phyloP scores from a whole-genome alignment of 2,113 vertebrate species.

The Lophura nycthemera region DNA sequence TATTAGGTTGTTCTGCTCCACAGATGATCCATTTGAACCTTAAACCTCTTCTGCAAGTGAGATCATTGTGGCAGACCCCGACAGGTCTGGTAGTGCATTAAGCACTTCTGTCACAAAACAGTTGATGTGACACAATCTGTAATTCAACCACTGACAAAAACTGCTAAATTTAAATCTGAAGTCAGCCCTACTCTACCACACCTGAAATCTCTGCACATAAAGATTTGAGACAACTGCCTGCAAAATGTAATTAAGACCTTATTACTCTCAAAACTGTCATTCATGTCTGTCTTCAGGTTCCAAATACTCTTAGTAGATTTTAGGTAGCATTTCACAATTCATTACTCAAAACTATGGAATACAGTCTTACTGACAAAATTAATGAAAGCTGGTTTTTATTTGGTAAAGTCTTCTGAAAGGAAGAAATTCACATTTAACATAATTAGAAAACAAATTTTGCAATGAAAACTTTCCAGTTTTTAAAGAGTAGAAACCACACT shows the following conservation, averaged over 20 bases:
- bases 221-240: not conserved
- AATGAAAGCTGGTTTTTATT: not conserved
- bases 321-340: not conserved
- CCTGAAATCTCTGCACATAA: not conserved
- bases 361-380: not conserved
- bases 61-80: not conserved
- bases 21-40: constrained; percentile 8
- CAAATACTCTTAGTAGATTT: not conserved
- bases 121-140: not conserved
- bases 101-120: not conserved
- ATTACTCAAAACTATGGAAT: not conserved
- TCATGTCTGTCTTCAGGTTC: not conserved
- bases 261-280: not conserved
- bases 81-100: not conserved
- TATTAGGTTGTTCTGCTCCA: not conserved
- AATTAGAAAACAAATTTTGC: not conserved
- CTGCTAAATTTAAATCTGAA: not conserved
- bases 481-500: not conserved
- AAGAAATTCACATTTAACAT: not conserved
- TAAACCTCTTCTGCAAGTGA: not conserved
- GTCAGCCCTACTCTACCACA: not conserved
- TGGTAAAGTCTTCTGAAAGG: not conserved
- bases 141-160: not conserved
- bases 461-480: not conserved
- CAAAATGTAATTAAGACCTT: not conserved